Percentiles rank a stretch among this genome's conserved stretches.
phyloP scores from a whole-genome alignment of 2,113 vertebrate species.

The Hyperopisus bebe region DNA sequence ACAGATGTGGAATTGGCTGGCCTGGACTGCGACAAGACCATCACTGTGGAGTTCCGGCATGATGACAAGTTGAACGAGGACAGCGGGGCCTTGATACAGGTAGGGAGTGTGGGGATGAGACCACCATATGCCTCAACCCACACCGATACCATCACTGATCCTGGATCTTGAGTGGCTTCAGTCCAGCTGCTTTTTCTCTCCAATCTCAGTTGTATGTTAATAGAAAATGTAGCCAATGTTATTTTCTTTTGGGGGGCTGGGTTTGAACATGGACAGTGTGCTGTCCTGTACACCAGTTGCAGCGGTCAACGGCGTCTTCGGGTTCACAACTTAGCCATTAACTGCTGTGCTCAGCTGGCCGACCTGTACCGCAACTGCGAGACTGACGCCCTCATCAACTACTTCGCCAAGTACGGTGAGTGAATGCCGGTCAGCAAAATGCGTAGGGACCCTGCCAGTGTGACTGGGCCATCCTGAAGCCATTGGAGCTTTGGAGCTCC shows the following conservation, averaged over 20 bases:
- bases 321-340: conserved; percentile 91
- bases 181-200: background rate
- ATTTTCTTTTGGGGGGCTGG: background rate
- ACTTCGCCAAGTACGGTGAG: conserved; percentile 91
- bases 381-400: conserved; percentile 97
- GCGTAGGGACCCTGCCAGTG: background rate
- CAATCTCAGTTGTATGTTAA: background rate
- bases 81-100: conserved; percentile 89
- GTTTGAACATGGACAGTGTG: conserved; percentile 65
- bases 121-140: too few relatives aligned
- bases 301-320: conserved; percentile 85
- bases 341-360: conserved; percentile 92
- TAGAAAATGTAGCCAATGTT: background rate
- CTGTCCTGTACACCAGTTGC: conserved; percentile 90
- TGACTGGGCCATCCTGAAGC: background rate
- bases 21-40: conserved; percentile 91
- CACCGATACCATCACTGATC: background rate
- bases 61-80: conserved; percentile 98
- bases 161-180: background rate
- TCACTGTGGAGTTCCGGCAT: conserved; percentile 96
- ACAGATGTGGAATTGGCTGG: conserved; percentile 96
- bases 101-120: conserved; percentile 33
- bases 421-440: background rate
- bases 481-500: background rate
- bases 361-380: conserved; percentile 97